Evolutionary conservation across 1,140 invertebrate species (phyloP).

Genomic region (Apis laboriosa): DNA sequence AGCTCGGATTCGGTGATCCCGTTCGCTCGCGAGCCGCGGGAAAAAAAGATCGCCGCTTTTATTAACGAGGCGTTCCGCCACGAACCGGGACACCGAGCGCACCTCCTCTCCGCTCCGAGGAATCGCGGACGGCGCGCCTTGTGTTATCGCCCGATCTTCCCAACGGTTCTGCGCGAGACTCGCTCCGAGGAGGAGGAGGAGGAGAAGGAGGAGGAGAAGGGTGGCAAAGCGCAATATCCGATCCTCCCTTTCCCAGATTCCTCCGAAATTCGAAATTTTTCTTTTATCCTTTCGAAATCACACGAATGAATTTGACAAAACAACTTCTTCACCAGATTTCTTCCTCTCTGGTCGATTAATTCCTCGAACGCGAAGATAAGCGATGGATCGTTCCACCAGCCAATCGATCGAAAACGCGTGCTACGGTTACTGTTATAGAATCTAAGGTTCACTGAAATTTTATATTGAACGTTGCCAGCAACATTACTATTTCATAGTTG

Average conservation of each 20-base stretch:
- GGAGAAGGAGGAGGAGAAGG: slow-evolving; percentile 37
- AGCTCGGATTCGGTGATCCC: slow-evolving; percentile 54
- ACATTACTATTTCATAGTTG: too few relatives aligned
- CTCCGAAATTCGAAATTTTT: too few relatives aligned
- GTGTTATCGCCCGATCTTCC: slow-evolving; percentile 66
- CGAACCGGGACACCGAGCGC: slow-evolving; percentile 52
- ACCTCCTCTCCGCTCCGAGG: slow-evolving; percentile 54
- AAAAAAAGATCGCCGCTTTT: slow-evolving; percentile 57
- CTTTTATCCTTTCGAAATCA: background rate
- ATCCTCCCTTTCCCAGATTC: slow-evolving; percentile 15
- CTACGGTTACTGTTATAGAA: too few relatives aligned
- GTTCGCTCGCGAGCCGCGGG: slow-evolving; percentile 20
- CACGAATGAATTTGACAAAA: too few relatives aligned
- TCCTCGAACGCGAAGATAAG: too few relatives aligned
- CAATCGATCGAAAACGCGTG: too few relatives aligned
- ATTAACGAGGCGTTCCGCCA: slow-evolving; percentile 69
- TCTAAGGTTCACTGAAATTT: too few relatives aligned
- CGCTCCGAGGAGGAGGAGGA: slow-evolving; percentile 10
- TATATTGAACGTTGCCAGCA: too few relatives aligned
- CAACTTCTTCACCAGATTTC: too few relatives aligned
- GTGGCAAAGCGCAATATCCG: slow-evolving; percentile 39
- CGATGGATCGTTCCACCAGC: too few relatives aligned
- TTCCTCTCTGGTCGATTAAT: too few relatives aligned
- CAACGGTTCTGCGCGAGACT: slow-evolving; percentile 56
- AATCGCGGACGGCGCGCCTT: slow-evolving; percentile 56